These are phyloP conservation scores for Agrochola lychnidis DNA, from an alignment of 2,888 invertebrate species.

Conservation along the genomic window DNA sequence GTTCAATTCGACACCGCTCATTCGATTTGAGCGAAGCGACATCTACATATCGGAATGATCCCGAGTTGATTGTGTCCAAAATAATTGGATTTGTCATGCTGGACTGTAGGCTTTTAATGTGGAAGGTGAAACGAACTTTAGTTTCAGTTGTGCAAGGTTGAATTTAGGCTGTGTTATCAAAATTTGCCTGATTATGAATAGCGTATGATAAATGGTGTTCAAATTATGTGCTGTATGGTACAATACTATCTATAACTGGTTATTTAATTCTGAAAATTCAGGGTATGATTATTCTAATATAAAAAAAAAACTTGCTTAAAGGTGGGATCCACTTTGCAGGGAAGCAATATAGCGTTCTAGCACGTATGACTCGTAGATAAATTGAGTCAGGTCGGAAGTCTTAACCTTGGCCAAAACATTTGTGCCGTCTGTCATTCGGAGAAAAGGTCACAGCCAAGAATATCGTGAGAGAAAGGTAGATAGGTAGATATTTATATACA, in stretches of 20 bases:
- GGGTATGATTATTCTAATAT: not conserved
- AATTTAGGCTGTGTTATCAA: slow-evolving; percentile 14
- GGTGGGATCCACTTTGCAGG: not conserved
- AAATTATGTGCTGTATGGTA: slow-evolving; percentile 67
- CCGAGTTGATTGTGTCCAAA: slow-evolving; percentile 82
- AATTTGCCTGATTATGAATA: slow-evolving; percentile 60
- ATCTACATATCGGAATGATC: slow-evolving; percentile 72
- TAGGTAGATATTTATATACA: too few species aligned
- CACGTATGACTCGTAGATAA: slow-evolving; percentile 31
- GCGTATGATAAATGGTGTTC: slow-evolving; percentile 70
- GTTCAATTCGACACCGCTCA: slow-evolving; percentile 65
- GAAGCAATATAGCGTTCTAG: not conserved
- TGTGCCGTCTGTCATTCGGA: not conserved
- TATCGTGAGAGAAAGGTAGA: not conserved
- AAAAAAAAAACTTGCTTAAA: too few species aligned
- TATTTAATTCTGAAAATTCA: not conserved
- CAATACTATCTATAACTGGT: slow-evolving; percentile 11
- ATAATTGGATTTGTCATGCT: slow-evolving; percentile 83
- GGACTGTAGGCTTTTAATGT: slow-evolving; percentile 25
- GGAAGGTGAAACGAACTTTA: slow-evolving; percentile 25
- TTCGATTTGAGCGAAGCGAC: slow-evolving; percentile 63
- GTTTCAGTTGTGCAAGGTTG: not conserved
- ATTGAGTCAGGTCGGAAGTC: slow-evolving; percentile 5
- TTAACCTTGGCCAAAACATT: slow-evolving; percentile 23
- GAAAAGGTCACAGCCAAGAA: not conserved